Percentiles rank a stretch among this genome's conserved stretches.
Conservation (phyloP, 2,797 vertebrate genomes). For the Bradypodion pumilum region DNA sequence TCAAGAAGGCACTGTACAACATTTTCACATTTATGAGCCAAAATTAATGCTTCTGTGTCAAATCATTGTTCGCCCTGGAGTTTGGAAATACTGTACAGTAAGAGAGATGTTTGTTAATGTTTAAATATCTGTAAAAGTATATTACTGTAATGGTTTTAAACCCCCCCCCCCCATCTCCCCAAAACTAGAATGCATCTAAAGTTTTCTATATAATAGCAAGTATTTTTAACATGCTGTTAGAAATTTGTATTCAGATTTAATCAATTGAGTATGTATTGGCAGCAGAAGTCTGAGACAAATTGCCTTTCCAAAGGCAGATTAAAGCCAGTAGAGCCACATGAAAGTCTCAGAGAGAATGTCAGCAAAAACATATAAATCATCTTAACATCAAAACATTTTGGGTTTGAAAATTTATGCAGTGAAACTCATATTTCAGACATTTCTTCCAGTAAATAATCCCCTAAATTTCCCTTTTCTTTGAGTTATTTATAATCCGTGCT, state of each 20-base stretch:
- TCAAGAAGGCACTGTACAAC: not conserved
- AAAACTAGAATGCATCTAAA: constrained; percentile 45
- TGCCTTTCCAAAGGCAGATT: constrained; percentile 49
- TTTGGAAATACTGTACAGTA: not conserved
- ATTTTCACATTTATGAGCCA: not conserved
- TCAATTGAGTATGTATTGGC: constrained; percentile 33
- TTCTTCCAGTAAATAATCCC: not conserved
- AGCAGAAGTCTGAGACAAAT: constrained; percentile 17
- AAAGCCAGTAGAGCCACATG: not conserved
- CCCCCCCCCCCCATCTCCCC: constrained; percentile 27
- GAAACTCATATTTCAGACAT: not conserved
- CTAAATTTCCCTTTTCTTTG: not conserved
- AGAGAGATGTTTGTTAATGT: constrained; percentile 3
- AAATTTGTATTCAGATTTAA: constrained; percentile 51
- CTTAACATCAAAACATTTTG: not conserved
- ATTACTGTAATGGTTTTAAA: not conserved
- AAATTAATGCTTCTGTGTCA: not conserved
- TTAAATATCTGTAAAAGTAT: constrained; percentile 7
- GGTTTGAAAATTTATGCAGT: not conserved
- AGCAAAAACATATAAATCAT: not conserved
- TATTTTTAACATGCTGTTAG: constrained; percentile 24
- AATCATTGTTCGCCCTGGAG: not conserved
- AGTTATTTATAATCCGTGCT: not conserved
- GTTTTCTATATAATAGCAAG: constrained; percentile 34
- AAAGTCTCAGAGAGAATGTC: constrained; percentile 17